Evolutionary conservation across 2,797 vertebrate species (phyloP).

Genomic region (Leptodactylus fallax): DNA sequence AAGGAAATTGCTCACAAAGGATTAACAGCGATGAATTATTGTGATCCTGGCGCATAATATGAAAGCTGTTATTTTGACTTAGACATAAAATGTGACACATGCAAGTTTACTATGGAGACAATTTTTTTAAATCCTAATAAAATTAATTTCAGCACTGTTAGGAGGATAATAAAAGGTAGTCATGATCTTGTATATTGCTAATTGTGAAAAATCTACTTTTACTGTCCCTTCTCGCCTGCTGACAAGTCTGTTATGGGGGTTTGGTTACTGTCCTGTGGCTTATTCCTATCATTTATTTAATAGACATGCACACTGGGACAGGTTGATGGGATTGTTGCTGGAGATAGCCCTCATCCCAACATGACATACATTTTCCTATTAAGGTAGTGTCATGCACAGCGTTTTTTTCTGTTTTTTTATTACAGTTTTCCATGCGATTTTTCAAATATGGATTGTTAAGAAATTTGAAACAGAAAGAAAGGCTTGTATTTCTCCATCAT

Average conservation of each 20-base stretch:
- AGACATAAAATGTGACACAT: constrained; percentile 31
- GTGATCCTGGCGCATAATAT: not conserved
- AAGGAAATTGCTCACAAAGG: constrained; percentile 47
- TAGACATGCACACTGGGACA: not conserved
- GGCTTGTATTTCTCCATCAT: too few species aligned
- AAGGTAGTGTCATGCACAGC: too few species aligned
- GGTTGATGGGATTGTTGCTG: not conserved
- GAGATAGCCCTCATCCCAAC: not conserved
- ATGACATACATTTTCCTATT: not conserved
- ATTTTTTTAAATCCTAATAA: constrained; percentile 40
- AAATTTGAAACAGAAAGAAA: too few species aligned
- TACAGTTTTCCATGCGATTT: too few species aligned
- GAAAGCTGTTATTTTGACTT: constrained; percentile 33
- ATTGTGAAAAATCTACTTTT: not conserved
- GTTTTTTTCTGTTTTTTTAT: too few species aligned
- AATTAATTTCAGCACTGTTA: constrained; percentile 47
- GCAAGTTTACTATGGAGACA: not conserved
- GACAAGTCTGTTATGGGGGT: not conserved
- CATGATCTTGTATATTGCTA: constrained; percentile 19
- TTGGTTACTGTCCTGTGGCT: not conserved
- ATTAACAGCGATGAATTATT: constrained; percentile 38
- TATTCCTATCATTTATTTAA: not conserved
- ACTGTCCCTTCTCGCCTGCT: not conserved
- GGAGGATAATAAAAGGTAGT: not conserved
- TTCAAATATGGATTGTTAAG: too few species aligned